Conservation (phyloP, 2,797 vertebrate species). For the Coendou prehensilis region DNA sequence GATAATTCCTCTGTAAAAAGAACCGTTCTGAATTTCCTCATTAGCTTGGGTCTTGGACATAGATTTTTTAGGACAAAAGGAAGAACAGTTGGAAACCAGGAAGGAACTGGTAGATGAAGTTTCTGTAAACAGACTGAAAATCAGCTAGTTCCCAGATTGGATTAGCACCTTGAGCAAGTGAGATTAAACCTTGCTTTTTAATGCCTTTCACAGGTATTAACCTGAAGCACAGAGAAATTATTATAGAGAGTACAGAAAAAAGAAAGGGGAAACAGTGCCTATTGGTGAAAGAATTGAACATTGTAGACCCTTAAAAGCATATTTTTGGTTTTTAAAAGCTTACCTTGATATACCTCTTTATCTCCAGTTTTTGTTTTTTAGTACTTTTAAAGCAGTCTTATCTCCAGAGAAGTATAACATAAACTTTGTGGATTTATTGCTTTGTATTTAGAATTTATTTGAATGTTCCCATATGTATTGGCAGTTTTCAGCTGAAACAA, state of each 20-base stretch:
- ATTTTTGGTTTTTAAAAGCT: not conserved
- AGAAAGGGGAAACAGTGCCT: not conserved
- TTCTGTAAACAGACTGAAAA: slow-evolving; percentile 21
- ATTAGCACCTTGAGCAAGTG: slow-evolving; percentile 19
- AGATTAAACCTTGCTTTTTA: not conserved
- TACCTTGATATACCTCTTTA: not conserved
- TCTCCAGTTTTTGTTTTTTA: not conserved
- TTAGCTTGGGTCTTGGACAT: not conserved
- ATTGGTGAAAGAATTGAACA: not conserved
- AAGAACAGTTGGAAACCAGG: not conserved
- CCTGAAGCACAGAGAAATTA: not conserved
- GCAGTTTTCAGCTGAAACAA: slow-evolving; percentile 25
- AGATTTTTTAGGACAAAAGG: not conserved
- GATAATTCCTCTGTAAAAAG: slow-evolving; percentile 23
- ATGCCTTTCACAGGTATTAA: not conserved
- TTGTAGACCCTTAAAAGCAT: slow-evolving; percentile 7
- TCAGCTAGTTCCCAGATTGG: not conserved
- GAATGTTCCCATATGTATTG: not conserved
- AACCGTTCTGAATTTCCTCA: not conserved
- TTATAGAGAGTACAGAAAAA: not conserved
- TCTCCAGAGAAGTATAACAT: not conserved
- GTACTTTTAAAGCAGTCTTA: slow-evolving; percentile 30
- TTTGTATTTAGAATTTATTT: slow-evolving; percentile 40
- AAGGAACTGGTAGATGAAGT: not conserved
- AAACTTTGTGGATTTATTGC: not conserved